phyloP scores from a whole-genome alignment of 1,140 invertebrate genomes.

The Lethrus apterus region DNA sequence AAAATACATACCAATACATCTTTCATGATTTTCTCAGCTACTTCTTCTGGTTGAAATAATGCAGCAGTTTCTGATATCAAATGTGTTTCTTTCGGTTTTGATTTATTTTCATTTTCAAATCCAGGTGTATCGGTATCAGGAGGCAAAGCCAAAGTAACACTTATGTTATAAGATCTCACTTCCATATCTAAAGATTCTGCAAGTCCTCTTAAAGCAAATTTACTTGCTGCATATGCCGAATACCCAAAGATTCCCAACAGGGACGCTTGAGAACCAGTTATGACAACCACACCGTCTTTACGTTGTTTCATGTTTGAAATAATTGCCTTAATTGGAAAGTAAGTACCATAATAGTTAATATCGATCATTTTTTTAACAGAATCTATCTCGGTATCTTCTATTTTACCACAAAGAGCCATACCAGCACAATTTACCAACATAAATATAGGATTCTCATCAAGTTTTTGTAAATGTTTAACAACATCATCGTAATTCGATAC shows the following conservation, averaged over 20 bases:
- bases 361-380: constrained; percentile 66
- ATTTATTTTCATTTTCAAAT: constrained; percentile 75
- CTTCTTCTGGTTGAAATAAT: constrained; percentile 65
- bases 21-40: constrained; percentile 70
- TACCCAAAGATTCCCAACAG: constrained; percentile 80
- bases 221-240: constrained; percentile 83
- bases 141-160: constrained; percentile 81
- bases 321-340: constrained; percentile 62
- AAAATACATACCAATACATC: constrained; percentile 67
- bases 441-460: constrained; percentile 57
- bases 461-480: constrained; percentile 45
- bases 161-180: constrained; percentile 70
- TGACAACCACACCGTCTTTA: constrained; percentile 68
- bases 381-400: constrained; percentile 70
- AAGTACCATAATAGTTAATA: constrained; percentile 65
- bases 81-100: constrained; percentile 83
- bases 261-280: constrained; percentile 86
- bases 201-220: constrained; percentile 91
- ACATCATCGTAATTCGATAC: constrained; percentile 57
- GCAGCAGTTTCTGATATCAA: constrained; percentile 77
- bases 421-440: constrained; percentile 93
- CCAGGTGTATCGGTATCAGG: constrained; percentile 98
- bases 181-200: constrained; percentile 94
- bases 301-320: constrained; percentile 62
- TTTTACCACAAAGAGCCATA: constrained; percentile 63